Evolutionary conservation across 2,113 vertebrate genomes (phyloP).

Genomic region (Ahaetulla prasina): DNA sequence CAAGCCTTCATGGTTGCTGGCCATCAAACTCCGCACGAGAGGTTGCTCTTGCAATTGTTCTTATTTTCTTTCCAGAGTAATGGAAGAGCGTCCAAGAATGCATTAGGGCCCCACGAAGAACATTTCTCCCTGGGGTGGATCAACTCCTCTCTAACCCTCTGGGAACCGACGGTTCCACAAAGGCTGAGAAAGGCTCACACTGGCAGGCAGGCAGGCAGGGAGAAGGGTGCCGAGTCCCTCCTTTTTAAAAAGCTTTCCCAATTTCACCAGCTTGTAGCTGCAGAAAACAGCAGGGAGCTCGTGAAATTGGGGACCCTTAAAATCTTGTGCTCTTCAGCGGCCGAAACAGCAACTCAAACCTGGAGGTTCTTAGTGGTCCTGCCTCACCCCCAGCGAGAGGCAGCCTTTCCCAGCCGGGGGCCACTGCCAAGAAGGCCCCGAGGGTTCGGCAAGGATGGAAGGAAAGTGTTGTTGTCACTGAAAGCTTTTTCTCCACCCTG

Average conservation of each 20-base stretch:
- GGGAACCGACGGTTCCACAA: background rate
- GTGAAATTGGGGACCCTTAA: no score
- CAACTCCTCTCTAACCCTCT: background rate
- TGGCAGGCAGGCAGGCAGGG: background rate
- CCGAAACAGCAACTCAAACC: background rate
- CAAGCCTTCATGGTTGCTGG: background rate
- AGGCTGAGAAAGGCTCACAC: background rate
- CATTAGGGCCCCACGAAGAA: constrained; percentile 5
- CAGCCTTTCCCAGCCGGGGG: background rate
- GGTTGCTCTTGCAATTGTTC: background rate
- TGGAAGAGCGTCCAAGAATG: background rate
- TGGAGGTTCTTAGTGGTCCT: background rate
- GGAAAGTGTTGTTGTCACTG: background rate
- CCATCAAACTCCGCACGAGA: background rate
- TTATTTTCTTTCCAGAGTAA: background rate
- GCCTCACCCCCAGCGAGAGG: background rate
- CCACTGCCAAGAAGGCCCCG: no score
- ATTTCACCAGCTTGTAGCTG: background rate
- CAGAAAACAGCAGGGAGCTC: background rate
- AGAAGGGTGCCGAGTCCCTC: no score
- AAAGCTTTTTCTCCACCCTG: background rate
- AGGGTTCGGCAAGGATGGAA: background rate
- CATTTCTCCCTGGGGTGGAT: background rate
- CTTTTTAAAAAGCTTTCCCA: background rate
- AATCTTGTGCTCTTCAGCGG: background rate